A percentile compares a stretch with the other conserved stretches of the same genome.
Evolutionary conservation across 2,888 invertebrate genomes (phyloP).

Genomic region (Xylophagus ater): DNA sequence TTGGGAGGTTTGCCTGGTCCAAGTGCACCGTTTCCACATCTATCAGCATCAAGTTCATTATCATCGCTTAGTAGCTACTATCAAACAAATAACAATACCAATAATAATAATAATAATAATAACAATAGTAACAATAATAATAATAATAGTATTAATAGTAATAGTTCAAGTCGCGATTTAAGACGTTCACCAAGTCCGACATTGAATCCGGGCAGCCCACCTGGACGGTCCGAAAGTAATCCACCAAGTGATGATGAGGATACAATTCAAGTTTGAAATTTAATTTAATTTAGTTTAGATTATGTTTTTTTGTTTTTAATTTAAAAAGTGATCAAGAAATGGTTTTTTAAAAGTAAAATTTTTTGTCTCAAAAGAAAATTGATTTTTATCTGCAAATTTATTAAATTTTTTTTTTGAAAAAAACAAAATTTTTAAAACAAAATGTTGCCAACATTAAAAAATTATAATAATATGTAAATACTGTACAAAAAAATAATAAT

Average conservation of each 20-base stretch:
- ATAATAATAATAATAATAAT: constrained; percentile 15
- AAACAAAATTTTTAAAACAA: no score
- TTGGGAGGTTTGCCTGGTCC: constrained; percentile 33
- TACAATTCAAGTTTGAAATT: constrained; percentile 37
- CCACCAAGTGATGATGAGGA: constrained; percentile 37
- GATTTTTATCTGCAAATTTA: no score
- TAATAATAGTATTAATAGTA: constrained; percentile 18
- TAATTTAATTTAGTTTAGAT: constrained; percentile 10
- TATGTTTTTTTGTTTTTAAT: constrained; percentile 1
- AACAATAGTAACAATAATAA: constrained; percentile 17
- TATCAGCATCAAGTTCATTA: constrained; percentile 54
- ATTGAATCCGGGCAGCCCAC: constrained; percentile 39
- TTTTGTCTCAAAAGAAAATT: background rate
- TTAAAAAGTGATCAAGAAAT: background rate
- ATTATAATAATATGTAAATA: constrained; percentile 12
- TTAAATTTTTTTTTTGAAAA: no score
- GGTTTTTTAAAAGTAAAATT: background rate
- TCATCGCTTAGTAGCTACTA: constrained; percentile 47
- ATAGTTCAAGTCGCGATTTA: constrained; percentile 14
- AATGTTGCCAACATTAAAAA: constrained; percentile 10
- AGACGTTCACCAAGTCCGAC: constrained; percentile 35
- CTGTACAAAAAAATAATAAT: constrained; percentile 14
- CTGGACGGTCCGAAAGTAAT: constrained; percentile 38
- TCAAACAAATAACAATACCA: constrained; percentile 29
- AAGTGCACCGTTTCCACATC: constrained; percentile 37